Evolutionary conservation across 1,140 invertebrate genomes (phyloP).

Genomic region (Steinernema feltiae): DNA sequence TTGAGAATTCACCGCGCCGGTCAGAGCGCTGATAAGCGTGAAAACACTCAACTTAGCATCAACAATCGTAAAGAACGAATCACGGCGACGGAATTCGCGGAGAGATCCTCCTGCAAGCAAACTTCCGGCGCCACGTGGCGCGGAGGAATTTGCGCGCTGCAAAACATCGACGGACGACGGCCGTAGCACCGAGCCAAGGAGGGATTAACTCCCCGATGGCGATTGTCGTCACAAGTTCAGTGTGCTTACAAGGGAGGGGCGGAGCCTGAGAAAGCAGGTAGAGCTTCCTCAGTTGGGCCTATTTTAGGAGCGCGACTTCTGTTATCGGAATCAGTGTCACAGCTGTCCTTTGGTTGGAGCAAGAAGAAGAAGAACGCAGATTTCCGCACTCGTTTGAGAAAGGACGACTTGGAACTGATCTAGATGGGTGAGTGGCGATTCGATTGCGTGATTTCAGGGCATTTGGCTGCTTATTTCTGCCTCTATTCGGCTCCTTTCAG

Average conservation of each 20-base stretch:
- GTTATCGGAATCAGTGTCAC: constrained; percentile 10
- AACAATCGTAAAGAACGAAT: background rate
- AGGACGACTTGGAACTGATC: background rate
- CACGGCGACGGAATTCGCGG: background rate
- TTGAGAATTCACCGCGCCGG: background rate
- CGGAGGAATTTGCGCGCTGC: background rate
- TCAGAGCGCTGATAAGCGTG: background rate
- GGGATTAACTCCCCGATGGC: background rate
- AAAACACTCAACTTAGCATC: background rate
- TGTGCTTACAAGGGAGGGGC: constrained; percentile 5
- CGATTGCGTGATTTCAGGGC: background rate
- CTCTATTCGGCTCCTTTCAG: no score
- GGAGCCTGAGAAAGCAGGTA: background rate
- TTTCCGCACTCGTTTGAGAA: background rate
- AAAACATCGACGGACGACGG: background rate
- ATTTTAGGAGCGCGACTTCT: background rate
- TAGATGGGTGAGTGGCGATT: no score
- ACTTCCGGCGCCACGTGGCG: background rate
- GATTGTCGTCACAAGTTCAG: background rate
- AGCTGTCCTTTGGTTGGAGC: background rate
- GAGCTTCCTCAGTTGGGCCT: background rate
- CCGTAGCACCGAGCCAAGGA: background rate
- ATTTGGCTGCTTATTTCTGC: background rate
- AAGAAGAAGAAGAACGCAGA: background rate
- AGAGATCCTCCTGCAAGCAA: constrained; percentile 11